Evolutionary conservation across 2,797 vertebrate genomes (phyloP).

Genomic region (Decapterus maruadsi): DNA sequence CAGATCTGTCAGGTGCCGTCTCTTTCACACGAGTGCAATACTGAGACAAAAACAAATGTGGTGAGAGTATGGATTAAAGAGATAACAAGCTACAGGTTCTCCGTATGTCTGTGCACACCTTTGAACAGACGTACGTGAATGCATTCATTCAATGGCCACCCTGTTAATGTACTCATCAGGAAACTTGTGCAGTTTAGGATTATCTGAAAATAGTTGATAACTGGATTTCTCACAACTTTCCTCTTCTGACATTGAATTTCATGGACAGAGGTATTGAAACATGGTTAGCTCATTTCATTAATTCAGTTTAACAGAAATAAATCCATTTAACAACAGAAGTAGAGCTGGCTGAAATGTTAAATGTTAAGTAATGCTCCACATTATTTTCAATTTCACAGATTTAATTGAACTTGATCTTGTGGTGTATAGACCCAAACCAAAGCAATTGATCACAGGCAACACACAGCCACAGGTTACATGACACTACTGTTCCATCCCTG

Average conservation of each 20-base stretch:
- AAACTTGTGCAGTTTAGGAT: background rate
- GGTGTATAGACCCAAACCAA: background rate
- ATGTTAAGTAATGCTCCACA: constrained; percentile 3
- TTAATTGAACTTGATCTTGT: background rate
- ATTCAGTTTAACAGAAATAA: constrained; percentile 2
- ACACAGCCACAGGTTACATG: constrained; percentile 19
- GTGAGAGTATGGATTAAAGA: background rate
- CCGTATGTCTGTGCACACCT: background rate
- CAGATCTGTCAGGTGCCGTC: background rate
- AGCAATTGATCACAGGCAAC: background rate
- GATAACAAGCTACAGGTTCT: background rate
- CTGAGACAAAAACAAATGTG: background rate
- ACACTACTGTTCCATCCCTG: constrained; percentile 44
- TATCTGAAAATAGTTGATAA: constrained; percentile 7
- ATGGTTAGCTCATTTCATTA: background rate
- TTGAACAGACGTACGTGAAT: background rate
- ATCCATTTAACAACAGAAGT: constrained; percentile 4
- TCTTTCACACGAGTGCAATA: background rate
- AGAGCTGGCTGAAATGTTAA: background rate
- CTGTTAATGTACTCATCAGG: background rate
- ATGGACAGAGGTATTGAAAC: constrained; percentile 3
- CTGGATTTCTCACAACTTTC: constrained; percentile 3
- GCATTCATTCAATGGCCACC: background rate
- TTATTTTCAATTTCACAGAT: background rate
- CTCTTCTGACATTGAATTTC: background rate